Base-by-base conservation (phyloP, 2,113 vertebrate genomes). In the Psilopsiagon aymara region DNA sequence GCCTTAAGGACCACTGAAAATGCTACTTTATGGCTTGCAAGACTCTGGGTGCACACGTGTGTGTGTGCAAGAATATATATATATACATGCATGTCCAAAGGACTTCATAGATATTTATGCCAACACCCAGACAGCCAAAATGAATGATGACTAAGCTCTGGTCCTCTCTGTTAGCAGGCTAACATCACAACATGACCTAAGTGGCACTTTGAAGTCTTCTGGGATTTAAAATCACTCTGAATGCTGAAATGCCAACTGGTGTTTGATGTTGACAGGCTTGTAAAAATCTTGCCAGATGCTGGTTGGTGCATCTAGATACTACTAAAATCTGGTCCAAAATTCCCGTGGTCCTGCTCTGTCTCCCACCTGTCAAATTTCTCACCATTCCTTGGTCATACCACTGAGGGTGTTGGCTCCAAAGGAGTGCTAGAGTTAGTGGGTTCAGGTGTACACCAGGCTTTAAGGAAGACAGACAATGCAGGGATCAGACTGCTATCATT, bases 401-500 rank as follows among this genome's bases (percentile, higher is more conserved):
- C 27, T 6, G 74, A 21, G 1, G 2, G 11, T 29, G 28, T 5
- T 5, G 31, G 77, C 69, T 37, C 41, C 16, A 35, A 55, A 60
- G 10, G 47, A 43, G n/a, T 0, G 1, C 17, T n/a, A 20, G 20
- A 71, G 68, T 51, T 51, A 63, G 19, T 25, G 33, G 21, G 29
- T 41, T 39, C 1, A 0, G 7, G 18, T 17, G 4, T 39, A 20
- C 39, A 16, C 4, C 14, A 16, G 47, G 46, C 2, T 18, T 69
- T 53, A 19, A 57, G 60, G 13, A 19, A 59, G 19, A 25, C 2
- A 33, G 29, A 10, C 8, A 47, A 55, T 64, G 4, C 15, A 13
- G n/a, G 47, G 31, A 76, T 15, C 2, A 31, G 52, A 28, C 25
- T 17, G 3, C n/a, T 52, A 7, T 1, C 31, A 43, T 4, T 46